Conservation (phyloP, 2,797 vertebrate genomes). For the Sebastes iracundus region DNA sequence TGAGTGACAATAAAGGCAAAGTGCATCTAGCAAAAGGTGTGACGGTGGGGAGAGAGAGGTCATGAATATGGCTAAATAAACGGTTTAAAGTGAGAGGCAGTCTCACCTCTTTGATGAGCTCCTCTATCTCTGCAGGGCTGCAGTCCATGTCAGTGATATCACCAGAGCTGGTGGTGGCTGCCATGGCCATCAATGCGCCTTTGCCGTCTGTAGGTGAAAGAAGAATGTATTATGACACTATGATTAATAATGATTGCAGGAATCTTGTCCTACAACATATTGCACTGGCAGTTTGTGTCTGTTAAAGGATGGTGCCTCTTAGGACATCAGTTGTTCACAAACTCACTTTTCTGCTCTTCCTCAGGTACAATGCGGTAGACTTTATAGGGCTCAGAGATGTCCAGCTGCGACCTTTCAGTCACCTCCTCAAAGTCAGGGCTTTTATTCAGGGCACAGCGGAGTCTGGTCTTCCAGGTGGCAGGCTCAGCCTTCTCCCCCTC, state of each 20-base stretch:
- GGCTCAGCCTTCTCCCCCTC: conserved; percentile 98
- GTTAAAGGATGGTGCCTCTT: not conserved
- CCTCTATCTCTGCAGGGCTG: conserved; percentile 86
- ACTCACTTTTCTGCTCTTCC: conserved; percentile 96
- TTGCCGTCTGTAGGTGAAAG: conserved; percentile 81
- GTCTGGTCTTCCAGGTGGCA: conserved; percentile 97
- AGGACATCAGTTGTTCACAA: not conserved
- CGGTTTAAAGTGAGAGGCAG: not conserved
- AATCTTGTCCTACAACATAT: not conserved
- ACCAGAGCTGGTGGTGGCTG: conserved; percentile 52
- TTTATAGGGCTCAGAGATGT: conserved; percentile 99
- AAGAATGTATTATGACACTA: not conserved
- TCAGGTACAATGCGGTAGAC: conserved; percentile 97
- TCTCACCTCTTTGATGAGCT: conserved; percentile 92
- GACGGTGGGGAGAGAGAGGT: not conserved
- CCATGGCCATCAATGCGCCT: conserved; percentile 48
- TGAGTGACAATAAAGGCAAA: not conserved
- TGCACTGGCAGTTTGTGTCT: not conserved
- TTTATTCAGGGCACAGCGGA: conserved; percentile 98
- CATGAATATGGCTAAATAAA: not conserved
- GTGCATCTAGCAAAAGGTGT: not conserved
- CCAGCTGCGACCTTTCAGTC: conserved; percentile 95
- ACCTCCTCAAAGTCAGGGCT: conserved; percentile 99
- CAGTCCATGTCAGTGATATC: conserved; percentile 89
- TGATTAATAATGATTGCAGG: not conserved